phyloP scores from a whole-genome alignment of 30 jellyfish, hydroid and myxozoan genomes.

The Cassiopea xamachana region DNA sequence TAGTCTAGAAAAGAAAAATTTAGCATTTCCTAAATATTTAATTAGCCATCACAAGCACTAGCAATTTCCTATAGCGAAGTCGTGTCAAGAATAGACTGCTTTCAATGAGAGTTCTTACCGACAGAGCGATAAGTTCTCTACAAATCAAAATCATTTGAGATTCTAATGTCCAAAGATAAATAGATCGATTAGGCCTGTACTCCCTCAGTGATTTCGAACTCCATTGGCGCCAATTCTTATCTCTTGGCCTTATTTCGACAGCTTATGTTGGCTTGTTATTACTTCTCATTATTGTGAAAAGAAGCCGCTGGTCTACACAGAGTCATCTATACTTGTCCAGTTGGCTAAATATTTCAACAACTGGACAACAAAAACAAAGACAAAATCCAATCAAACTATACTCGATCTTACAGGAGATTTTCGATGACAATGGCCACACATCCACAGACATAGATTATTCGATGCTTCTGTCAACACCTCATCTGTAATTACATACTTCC shows the following conservation, averaged over 20 bases:
- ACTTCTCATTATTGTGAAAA: slow-evolving; percentile 74
- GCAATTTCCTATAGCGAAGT: slow-evolving; percentile 66
- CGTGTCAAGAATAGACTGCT: slow-evolving; percentile 50
- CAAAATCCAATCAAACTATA: slow-evolving; percentile 73
- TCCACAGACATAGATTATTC: slow-evolving; percentile 84
- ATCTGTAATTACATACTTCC: slow-evolving; percentile 81
- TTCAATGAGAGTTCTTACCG: slow-evolving; percentile 63
- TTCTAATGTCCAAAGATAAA: slow-evolving; percentile 59
- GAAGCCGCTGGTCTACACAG: slow-evolving; percentile 78
- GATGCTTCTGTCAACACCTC: slow-evolving; percentile 95
- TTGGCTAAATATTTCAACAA: slow-evolving; percentile 82
- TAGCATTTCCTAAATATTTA: slow-evolving; percentile 58
- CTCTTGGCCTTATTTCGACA: slow-evolving; percentile 76
- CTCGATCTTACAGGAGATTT: slow-evolving; percentile 60
- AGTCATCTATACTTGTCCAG: slow-evolving; percentile 70
- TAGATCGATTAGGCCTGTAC: slow-evolving; percentile 60
- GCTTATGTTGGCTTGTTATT: slow-evolving; percentile 78
- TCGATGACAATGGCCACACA: slow-evolving; percentile 82
- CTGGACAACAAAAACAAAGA: slow-evolving; percentile 64
- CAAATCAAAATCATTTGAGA: slow-evolving; percentile 61
- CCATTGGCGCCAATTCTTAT: slow-evolving; percentile 80
- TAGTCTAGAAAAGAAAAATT: slow-evolving; percentile 40
- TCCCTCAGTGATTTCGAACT: slow-evolving; percentile 45
- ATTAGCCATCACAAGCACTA: slow-evolving; percentile 43
- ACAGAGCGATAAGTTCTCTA: slow-evolving; percentile 57